A percentile compares a stretch with the other conserved stretches of the same genome.
Evolutionary conservation across 2,797 vertebrate genomes (phyloP).

Genomic region (Enteromius paludinosus): DNA sequence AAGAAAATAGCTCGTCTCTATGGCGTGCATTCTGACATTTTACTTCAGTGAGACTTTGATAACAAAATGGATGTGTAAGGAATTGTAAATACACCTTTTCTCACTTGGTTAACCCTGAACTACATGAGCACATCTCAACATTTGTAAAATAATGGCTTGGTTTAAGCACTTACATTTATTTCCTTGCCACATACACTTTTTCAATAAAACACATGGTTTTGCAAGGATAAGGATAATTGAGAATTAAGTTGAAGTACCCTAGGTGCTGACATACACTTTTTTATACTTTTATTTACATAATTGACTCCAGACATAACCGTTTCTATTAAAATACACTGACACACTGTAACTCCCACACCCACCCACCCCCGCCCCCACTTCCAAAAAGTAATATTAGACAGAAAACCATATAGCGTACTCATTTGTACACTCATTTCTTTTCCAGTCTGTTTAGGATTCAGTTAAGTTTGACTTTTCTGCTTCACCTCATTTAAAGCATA

Average conservation of each 20-base stretch:
- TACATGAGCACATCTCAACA: neutral
- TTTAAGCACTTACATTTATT: slow-evolving; percentile 23
- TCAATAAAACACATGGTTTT: neutral
- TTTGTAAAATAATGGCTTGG: slow-evolving; percentile 11
- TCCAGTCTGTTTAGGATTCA: neutral
- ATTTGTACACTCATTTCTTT: slow-evolving; percentile 1
- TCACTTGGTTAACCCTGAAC: slow-evolving; percentile 30
- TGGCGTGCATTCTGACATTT: neutral
- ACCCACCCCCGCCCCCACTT: neutral
- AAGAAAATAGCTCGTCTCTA: neutral
- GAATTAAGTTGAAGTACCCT: neutral
- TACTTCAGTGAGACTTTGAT: neutral
- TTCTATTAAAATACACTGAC: neutral
- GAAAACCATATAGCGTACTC: neutral
- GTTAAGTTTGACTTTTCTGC: neutral
- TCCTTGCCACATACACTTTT: neutral
- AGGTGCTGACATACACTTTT: neutral
- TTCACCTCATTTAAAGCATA: slow-evolving; percentile 6
- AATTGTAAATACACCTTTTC: slow-evolving; percentile 13
- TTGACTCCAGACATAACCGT: neutral
- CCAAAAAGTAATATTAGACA: neutral
- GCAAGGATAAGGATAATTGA: neutral
- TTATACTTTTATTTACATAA: neutral
- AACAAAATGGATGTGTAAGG: neutral
- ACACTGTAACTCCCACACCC: neutral